phyloP scores from a whole-genome alignment of 1,140 invertebrate genomes.

The Tribolium castaneum region DNA sequence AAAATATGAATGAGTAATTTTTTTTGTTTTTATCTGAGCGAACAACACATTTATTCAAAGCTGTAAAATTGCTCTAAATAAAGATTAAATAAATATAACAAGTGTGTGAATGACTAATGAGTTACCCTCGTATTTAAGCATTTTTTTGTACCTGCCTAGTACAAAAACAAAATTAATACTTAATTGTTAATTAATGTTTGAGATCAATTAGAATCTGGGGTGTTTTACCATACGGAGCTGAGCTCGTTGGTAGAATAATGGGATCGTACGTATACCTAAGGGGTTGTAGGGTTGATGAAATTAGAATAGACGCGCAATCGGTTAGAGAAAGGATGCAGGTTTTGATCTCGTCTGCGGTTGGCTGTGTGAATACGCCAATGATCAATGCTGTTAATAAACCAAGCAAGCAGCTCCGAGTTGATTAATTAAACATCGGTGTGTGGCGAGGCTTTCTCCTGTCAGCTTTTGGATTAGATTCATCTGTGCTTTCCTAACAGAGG shows the following conservation, averaged over 20 bases:
- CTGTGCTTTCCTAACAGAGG: constrained; percentile 32
- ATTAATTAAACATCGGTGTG: constrained; percentile 63
- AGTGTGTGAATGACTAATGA: no score
- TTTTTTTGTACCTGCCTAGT: no score
- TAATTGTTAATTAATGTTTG: no score
- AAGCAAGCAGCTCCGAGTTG: constrained; percentile 60
- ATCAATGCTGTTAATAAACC: constrained; percentile 64
- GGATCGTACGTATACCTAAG: constrained; percentile 6
- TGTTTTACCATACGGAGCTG: neutral
- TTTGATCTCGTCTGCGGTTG: constrained; percentile 61
- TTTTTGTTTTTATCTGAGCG: no score
- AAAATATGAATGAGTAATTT: no score
- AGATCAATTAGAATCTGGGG: no score
- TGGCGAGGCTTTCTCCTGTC: constrained; percentile 56
- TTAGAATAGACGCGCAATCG: constrained; percentile 34
- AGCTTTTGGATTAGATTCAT: constrained; percentile 33
- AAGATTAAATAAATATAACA: no score
- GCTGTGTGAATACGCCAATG: constrained; percentile 61
- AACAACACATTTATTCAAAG: no score
- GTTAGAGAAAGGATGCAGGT: constrained; percentile 67
- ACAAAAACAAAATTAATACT: no score
- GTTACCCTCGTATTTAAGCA: no score
- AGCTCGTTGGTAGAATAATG: constrained; percentile 41
- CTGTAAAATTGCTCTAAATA: no score
- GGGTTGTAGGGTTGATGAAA: constrained; percentile 30